phyloP scores from a whole-genome alignment of 1,140 invertebrate genomes.

The Tribolium castaneum region DNA sequence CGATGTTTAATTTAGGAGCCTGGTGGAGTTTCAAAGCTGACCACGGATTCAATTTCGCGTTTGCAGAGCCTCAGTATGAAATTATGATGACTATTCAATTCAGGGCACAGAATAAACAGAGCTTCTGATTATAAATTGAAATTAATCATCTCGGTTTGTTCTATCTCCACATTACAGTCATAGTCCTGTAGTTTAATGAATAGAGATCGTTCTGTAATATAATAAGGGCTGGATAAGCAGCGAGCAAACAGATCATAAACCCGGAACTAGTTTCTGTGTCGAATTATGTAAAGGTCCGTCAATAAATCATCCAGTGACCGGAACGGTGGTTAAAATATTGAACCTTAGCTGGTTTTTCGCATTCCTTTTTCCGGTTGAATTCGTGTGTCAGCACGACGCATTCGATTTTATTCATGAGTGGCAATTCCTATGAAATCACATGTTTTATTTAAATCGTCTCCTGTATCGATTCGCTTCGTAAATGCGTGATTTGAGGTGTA shows the following conservation, averaged over 20 bases:
- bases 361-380: conserved; percentile 11
- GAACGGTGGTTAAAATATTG: conserved; percentile 6
- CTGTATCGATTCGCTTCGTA: conserved; percentile 14
- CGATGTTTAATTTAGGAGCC: too few relatives aligned
- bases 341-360: background rate
- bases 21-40: too few relatives aligned
- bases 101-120: background rate
- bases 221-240: background rate
- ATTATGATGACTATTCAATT: background rate
- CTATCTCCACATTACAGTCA: background rate
- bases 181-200: background rate
- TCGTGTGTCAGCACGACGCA: conserved; percentile 12
- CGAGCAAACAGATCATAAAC: background rate
- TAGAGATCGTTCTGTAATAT: background rate
- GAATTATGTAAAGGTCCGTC: background rate
- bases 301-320: conserved; percentile 4
- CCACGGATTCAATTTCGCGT: too few relatives aligned
- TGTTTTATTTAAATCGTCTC: conserved; percentile 28
- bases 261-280: background rate
- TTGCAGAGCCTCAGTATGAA: background rate
- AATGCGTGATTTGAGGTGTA: conserved; percentile 32
- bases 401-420: conserved; percentile 31
- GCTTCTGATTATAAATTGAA: background rate
- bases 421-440: conserved; percentile 23
- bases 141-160: background rate